Percentiles rank a stretch among this genome's conserved stretches.
These are phyloP conservation scores for Sipha flava DNA, from an alignment of 1,140 invertebrate genomes.

Conservation along the genomic window DNA sequence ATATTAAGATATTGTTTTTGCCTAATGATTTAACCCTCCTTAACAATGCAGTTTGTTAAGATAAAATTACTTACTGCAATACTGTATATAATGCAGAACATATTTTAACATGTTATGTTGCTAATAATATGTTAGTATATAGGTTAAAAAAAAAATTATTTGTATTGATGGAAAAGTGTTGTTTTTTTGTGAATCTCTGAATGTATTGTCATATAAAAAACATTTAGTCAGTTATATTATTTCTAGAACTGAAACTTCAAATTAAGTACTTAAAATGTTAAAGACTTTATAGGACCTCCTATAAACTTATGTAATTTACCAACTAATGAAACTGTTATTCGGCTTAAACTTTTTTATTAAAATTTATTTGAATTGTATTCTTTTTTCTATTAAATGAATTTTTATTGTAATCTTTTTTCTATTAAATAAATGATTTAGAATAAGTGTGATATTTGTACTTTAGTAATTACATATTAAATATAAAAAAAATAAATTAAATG, in stretches of 20 bases:
- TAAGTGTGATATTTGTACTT: too few relatives aligned
- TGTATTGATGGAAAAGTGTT: not conserved
- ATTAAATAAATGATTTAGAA: too few relatives aligned
- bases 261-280: not conserved
- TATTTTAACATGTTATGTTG: not conserved
- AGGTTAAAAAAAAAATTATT: not conserved
- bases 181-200: not conserved
- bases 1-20: not conserved
- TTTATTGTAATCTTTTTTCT: too few relatives aligned
- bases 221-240: not conserved
- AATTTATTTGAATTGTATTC: too few relatives aligned
- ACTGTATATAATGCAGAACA: not conserved
- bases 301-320: not conserved
- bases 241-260: not conserved
- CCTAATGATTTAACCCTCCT: not conserved
- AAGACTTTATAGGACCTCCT: not conserved
- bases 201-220: not conserved
- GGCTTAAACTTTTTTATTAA: not conserved
- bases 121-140: not conserved
- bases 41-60: not conserved
- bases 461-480: too few relatives aligned
- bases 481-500: too few relatives aligned
- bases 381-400: too few relatives aligned
- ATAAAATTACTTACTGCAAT: not conserved
- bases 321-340: not conserved